These are phyloP conservation scores for Xiphydria camelus DNA, from an alignment of 2,888 invertebrate genomes.

Conservation along the genomic window DNA sequence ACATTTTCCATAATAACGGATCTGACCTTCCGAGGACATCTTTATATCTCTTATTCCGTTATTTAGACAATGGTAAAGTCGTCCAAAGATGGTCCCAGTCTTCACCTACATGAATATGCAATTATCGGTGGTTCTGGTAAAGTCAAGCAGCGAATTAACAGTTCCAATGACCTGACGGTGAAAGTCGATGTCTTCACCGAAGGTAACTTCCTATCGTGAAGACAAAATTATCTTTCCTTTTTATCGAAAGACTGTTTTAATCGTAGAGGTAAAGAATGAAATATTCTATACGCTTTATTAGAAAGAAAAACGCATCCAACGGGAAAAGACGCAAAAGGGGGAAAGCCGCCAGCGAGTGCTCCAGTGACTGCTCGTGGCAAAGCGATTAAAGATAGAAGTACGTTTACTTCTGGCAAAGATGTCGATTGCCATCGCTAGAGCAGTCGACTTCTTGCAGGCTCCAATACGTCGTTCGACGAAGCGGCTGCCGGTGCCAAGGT, in stretches of 20 bases:
- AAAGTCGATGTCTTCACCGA: conserved; percentile 25
- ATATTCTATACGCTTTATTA: too few relatives aligned
- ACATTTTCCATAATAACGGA: too few relatives aligned
- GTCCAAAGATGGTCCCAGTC: conserved; percentile 45
- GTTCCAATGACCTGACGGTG: conserved; percentile 11
- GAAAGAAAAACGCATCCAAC: too few relatives aligned
- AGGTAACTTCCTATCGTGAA: conserved; percentile 20
- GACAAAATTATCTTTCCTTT: neutral
- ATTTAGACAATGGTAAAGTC: conserved; percentile 52
- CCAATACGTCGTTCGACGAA: neutral
- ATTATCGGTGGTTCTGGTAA: conserved; percentile 32
- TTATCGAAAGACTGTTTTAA: neutral
- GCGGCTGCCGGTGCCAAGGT: conserved; percentile 11
- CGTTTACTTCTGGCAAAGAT: neutral
- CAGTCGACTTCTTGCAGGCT: too few relatives aligned
- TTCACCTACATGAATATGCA: conserved; percentile 52
- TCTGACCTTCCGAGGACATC: too few relatives aligned
- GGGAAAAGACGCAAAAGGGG: conserved; percentile 11
- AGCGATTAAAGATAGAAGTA: conserved; percentile 9
- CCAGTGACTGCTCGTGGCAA: conserved; percentile 20
- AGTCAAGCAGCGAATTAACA: conserved; percentile 18
- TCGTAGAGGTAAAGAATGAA: too few relatives aligned
- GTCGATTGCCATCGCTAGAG: too few relatives aligned
- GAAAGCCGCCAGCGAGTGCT: conserved; percentile 19
- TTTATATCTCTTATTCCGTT: neutral